phyloP scores from a whole-genome alignment of 2,797 vertebrate species.

The Scarus forsteni region DNA sequence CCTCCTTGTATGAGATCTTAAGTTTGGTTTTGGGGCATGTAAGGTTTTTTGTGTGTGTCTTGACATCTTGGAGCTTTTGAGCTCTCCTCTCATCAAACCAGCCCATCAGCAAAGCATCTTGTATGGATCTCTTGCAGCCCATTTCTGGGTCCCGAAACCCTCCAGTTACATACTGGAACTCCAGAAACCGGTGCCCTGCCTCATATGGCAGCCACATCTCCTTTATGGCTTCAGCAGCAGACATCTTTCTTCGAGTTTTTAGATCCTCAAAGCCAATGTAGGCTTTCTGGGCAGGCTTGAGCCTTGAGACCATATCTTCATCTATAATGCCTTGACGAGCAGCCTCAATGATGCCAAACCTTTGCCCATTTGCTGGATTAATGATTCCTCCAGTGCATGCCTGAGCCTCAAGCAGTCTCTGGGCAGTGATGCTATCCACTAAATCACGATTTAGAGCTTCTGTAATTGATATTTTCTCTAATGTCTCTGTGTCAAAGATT shows the following conservation, averaged over 20 bases:
- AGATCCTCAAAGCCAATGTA: slow-evolving; percentile 93
- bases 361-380: slow-evolving; percentile 89
- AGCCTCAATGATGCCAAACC: slow-evolving; percentile 91
- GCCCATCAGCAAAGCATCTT: slow-evolving; percentile 90
- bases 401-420: slow-evolving; percentile 95
- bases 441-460: slow-evolving; percentile 91
- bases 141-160: slow-evolving; percentile 93
- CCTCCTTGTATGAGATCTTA: slow-evolving; percentile 95
- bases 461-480: slow-evolving; percentile 93
- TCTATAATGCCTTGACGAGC: slow-evolving; percentile 86
- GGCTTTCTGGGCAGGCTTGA: slow-evolving; percentile 95
- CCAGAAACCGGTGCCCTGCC: slow-evolving; percentile 95
- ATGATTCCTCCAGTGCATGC: slow-evolving; percentile 96
- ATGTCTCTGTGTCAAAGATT: slow-evolving; percentile 92
- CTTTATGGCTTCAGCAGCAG: slow-evolving; percentile 92
- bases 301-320: slow-evolving; percentile 87
- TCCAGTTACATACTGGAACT: slow-evolving; percentile 94
- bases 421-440: slow-evolving; percentile 93
- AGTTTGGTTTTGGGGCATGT: slow-evolving; percentile 98
- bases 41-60: slow-evolving; percentile 89
- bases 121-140: slow-evolving; percentile 86
- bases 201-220: slow-evolving; percentile 97
- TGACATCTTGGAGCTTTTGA: slow-evolving; percentile 90
- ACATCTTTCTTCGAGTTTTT: slow-evolving; percentile 91
- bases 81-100: slow-evolving; percentile 89